Evolutionary conservation across 2,797 vertebrate species (phyloP).

Genomic region (Artibeus jamaicensis): DNA sequence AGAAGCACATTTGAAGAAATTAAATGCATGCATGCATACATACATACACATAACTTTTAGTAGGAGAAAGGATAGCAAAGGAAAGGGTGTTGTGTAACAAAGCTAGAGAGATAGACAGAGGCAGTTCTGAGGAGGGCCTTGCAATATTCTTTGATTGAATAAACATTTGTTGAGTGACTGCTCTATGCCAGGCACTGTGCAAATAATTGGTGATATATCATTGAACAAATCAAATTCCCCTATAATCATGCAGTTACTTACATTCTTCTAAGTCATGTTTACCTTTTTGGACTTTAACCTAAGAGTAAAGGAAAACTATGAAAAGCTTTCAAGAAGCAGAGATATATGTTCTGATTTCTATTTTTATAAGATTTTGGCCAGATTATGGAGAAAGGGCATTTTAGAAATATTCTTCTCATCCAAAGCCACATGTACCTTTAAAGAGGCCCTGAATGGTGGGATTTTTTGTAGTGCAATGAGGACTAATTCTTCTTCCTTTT

Average conservation of each 20-base stretch:
- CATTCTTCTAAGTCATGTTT: not conserved
- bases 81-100: not conserved
- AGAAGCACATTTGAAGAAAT: not conserved
- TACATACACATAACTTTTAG: not conserved
- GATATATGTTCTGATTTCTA: not conserved
- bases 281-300: not conserved
- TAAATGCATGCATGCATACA: not conserved
- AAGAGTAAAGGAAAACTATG: not conserved
- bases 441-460: not conserved
- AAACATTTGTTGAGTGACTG: not conserved
- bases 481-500: not conserved
- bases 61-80: not conserved
- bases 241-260: not conserved
- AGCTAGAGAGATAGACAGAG: not conserved
- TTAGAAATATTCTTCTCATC: slow-evolving; percentile 10
- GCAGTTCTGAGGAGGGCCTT: not conserved
- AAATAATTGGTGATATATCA: not conserved
- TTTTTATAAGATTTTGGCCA: slow-evolving; percentile 27
- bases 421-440: not conserved
- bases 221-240: not conserved
- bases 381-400: not conserved
- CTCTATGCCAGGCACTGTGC: not conserved
- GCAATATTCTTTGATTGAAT: not conserved
- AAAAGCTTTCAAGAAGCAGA: not conserved
- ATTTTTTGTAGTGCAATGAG: not conserved